Evolutionary conservation across 2,113 vertebrate species (phyloP).

Genomic region (Vidua chalybeata): DNA sequence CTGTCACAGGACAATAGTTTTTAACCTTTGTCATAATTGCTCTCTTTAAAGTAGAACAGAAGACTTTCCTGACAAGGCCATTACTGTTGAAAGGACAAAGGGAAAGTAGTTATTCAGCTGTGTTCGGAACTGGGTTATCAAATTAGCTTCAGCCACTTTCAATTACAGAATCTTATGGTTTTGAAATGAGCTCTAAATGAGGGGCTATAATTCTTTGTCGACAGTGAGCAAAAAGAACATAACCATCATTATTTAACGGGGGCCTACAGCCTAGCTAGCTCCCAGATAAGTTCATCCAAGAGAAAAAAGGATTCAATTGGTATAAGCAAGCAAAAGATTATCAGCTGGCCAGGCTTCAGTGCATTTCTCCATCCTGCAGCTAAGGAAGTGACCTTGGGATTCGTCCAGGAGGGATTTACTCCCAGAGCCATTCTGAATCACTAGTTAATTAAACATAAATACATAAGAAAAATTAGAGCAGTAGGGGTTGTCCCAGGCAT

Average conservation of each 20-base stretch:
- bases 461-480: background rate
- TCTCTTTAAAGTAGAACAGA: conserved; percentile 45
- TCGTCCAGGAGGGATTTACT: conserved; percentile 12
- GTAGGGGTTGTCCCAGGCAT: background rate
- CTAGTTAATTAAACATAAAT: conserved; percentile 32
- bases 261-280: conserved; percentile 40
- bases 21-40: conserved; percentile 36
- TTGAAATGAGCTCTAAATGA: conserved; percentile 68
- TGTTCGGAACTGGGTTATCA: conserved; percentile 67
- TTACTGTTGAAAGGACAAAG: conserved; percentile 67
- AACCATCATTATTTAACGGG: conserved; percentile 66
- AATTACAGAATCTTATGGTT: conserved; percentile 70
- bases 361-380: conserved; percentile 1
- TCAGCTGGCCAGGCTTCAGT: conserved; percentile 7
- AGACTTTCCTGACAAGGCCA: conserved; percentile 59
- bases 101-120: conserved; percentile 48
- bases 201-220: conserved; percentile 64
- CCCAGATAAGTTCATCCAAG: background rate
- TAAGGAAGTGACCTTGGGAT: conserved; percentile 37
- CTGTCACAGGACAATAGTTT: conserved; percentile 42
- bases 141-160: conserved; percentile 71
- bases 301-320: conserved; percentile 34
- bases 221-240: conserved; percentile 65
- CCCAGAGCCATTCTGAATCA: background rate
- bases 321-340: conserved; percentile 24